A percentile compares a stretch with the other conserved stretches of the same genome.
Conservation (phyloP, 2,113 vertebrate genomes). For the Caretta caretta region DNA sequence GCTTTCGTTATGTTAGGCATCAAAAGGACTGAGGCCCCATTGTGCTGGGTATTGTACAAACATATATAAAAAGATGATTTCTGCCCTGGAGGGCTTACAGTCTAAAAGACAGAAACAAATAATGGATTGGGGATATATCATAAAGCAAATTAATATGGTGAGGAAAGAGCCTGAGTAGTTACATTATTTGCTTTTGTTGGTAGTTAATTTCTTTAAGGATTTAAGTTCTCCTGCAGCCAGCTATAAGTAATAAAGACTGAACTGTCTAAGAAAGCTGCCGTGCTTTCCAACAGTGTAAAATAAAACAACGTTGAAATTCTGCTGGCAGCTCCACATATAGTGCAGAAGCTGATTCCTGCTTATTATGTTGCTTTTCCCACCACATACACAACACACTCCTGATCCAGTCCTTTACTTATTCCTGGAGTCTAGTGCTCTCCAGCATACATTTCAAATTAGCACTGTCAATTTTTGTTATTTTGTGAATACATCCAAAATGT, state of each 20-base stretch:
- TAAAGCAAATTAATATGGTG: background rate
- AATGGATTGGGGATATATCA: too few species aligned
- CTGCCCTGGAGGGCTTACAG: background rate
- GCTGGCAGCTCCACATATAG: background rate
- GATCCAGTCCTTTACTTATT: background rate
- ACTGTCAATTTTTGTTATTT: background rate
- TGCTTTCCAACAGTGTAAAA: background rate
- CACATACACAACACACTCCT: background rate
- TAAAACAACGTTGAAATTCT: background rate
- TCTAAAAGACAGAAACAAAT: background rate
- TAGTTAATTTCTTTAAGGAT: background rate
- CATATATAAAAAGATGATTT: background rate
- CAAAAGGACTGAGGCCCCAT: background rate
- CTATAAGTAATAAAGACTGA: background rate
- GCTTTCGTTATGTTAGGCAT: background rate
- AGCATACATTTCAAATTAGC: fast-evolving
- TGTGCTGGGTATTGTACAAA: background rate
- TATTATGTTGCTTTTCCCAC: background rate
- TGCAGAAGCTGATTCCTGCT: background rate
- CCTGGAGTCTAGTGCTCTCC: background rate
- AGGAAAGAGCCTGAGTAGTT: background rate
- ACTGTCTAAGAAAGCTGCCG: fast-evolving
- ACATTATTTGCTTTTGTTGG: background rate
- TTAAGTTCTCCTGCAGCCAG: background rate
- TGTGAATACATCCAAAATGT: background rate